A percentile compares a stretch with the other conserved stretches of the same genome.
These are phyloP conservation scores for Trichomycterus rosablanca DNA, from an alignment of 2,113 vertebrate genomes.

Conservation along the genomic window DNA sequence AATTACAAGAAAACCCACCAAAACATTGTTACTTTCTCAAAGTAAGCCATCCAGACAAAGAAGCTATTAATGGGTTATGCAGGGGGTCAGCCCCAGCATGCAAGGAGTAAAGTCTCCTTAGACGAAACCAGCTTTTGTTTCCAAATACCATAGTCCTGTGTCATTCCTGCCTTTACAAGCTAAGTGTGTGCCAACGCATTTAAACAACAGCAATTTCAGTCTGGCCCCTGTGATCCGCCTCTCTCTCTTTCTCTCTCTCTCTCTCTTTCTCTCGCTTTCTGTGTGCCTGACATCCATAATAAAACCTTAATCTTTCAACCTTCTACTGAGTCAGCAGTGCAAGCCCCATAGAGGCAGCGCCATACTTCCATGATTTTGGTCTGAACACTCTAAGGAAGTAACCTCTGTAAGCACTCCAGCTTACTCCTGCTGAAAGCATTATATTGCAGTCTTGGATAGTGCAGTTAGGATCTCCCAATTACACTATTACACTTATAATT, in stretches of 20 bases:
- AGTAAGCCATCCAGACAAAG: no score
- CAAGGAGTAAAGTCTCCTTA: constrained; percentile 24
- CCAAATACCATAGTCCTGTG: constrained; percentile 45
- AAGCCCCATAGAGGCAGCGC: constrained; percentile 29
- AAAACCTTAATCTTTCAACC: constrained; percentile 57
- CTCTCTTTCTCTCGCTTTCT: constrained; percentile 5
- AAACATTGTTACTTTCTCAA: no score
- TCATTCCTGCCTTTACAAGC: constrained; percentile 47
- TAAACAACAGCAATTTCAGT: constrained; percentile 50
- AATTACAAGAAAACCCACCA: no score
- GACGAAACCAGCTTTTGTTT: constrained; percentile 30
- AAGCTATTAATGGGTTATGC: constrained; percentile 16
- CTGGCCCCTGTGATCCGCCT: constrained; percentile 9
- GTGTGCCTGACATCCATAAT: constrained; percentile 44
- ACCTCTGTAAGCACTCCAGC: constrained; percentile 2
- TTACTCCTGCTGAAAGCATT: background rate
- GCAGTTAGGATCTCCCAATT: no score
- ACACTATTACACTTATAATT: no score
- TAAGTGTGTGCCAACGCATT: constrained; percentile 44
- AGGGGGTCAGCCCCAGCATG: constrained; percentile 29
- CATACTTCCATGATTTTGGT: constrained; percentile 19
- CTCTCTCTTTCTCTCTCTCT: constrained; percentile 3
- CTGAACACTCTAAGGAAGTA: constrained; percentile 11
- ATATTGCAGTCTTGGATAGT: no score
- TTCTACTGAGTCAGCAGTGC: constrained; percentile 66